Evolutionary conservation across 2,797 vertebrate genomes (phyloP).

Genomic region (Periophthalmus magnuspinnatus): DNA sequence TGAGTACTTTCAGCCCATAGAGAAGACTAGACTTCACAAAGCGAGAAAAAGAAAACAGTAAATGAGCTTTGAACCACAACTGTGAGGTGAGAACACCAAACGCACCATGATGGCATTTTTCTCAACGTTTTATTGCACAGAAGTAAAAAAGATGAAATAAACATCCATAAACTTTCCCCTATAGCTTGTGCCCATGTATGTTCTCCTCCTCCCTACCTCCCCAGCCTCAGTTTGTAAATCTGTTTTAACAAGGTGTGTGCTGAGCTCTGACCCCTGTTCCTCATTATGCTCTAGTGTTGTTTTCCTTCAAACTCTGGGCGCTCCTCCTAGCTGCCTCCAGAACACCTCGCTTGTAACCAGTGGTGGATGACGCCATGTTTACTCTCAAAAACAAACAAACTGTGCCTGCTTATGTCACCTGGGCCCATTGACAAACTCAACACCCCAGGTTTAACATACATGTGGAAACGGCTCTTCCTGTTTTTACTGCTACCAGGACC

Average conservation of each 20-base stretch:
- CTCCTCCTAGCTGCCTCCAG: constrained; percentile 1
- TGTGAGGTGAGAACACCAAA: not conserved
- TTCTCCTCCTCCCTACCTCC: too few species aligned
- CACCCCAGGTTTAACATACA: not conserved
- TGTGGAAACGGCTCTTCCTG: constrained; percentile 8
- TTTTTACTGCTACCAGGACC: constrained; percentile 9
- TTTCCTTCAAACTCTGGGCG: not conserved
- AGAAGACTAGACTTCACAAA: too few species aligned
- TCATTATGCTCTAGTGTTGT: constrained; percentile 4
- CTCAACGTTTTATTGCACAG: not conserved
- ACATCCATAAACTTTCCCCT: not conserved
- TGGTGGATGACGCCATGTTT: constrained; percentile 5
- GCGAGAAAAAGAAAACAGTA: not conserved
- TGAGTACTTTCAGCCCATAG: too few species aligned
- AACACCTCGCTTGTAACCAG: constrained; percentile 4
- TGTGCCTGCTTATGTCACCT: constrained; percentile 3
- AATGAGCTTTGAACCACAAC: not conserved
- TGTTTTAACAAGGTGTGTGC: constrained; percentile 6
- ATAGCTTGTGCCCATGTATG: not conserved
- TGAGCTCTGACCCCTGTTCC: constrained; percentile 6
- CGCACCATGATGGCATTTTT: not conserved
- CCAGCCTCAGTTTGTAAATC: not conserved
- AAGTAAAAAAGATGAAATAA: not conserved
- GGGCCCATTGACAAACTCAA: constrained; percentile 1
- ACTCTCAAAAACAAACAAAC: constrained; percentile 3